A percentile compares a stretch with the other conserved stretches of the same genome.
phyloP scores from a whole-genome alignment of 2,113 vertebrate species.

The Centrocercus urophasianus region DNA sequence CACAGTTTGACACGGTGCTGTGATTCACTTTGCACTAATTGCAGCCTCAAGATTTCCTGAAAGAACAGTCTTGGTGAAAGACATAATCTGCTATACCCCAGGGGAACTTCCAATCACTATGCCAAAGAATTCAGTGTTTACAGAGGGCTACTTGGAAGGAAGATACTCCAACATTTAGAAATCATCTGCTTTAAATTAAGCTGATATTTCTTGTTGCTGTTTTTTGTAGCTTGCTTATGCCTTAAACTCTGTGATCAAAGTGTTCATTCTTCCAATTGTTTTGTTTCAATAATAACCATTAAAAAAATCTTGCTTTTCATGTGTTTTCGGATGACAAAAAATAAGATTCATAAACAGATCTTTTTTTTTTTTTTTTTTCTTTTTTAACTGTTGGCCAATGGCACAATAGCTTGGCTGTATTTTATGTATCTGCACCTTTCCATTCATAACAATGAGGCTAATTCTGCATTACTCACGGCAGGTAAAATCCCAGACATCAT shows the following conservation, averaged over 20 bases:
- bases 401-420: neutral
- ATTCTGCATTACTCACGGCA: neutral
- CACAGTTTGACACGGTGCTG: neutral
- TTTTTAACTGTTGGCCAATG: neutral
- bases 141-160: neutral
- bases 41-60: neutral
- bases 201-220: neutral
- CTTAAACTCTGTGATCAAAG: neutral
- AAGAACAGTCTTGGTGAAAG: neutral
- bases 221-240: neutral
- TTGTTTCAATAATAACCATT: neutral
- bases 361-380: neutral
- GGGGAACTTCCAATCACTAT: neutral
- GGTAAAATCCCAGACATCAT: accelerated
- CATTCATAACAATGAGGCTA: neutral
- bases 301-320: neutral
- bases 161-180: neutral
- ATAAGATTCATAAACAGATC: neutral
- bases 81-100: neutral
- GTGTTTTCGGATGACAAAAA: neutral
- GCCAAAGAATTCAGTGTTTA: neutral
- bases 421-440: neutral
- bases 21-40: neutral
- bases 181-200: neutral
- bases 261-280: neutral